Evolutionary conservation across 1,140 invertebrate genomes (phyloP).

Genomic region (Drosophila ananassae): DNA sequence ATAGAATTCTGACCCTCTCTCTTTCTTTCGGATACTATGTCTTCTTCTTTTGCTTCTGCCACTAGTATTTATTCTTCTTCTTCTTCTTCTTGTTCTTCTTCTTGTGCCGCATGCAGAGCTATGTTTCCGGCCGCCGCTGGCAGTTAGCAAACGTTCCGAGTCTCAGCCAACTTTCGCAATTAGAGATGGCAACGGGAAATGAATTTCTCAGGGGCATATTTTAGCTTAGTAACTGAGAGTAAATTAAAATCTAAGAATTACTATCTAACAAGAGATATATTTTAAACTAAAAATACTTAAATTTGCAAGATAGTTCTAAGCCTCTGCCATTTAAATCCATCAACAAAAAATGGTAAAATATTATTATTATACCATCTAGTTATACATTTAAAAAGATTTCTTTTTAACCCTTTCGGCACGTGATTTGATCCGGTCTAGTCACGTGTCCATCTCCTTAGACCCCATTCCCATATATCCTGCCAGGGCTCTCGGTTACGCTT

Average conservation of each 20-base stretch:
- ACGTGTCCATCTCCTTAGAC: conserved; percentile 25
- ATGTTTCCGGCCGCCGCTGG: conserved; percentile 73
- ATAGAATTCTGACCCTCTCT: conserved; percentile 9
- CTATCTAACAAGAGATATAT: not conserved
- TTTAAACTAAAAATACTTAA: not conserved
- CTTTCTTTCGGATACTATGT: conserved; percentile 20
- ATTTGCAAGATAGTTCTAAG: too few species aligned
- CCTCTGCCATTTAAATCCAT: too few species aligned
- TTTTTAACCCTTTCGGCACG: not conserved
- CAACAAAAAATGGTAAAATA: too few species aligned
- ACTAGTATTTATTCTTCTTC: conserved; percentile 17
- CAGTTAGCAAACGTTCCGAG: conserved; percentile 68
- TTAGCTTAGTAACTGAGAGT: not conserved
- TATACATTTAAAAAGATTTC: not conserved
- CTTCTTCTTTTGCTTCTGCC: conserved; percentile 17
- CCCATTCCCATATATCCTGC: conserved; percentile 44
- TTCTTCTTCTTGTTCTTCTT: conserved; percentile 20
- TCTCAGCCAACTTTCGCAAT: conserved; percentile 41
- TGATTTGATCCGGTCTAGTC: not conserved
- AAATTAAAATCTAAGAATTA: not conserved
- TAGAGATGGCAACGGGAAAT: conserved; percentile 45
- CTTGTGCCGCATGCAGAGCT: conserved; percentile 61
- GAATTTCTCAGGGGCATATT: conserved; percentile 1
- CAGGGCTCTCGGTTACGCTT: conserved; percentile 61
- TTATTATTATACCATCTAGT: not conserved